Evolutionary conservation across 2,888 invertebrate species (phyloP).

Genomic region (Argyra leucocephala): DNA sequence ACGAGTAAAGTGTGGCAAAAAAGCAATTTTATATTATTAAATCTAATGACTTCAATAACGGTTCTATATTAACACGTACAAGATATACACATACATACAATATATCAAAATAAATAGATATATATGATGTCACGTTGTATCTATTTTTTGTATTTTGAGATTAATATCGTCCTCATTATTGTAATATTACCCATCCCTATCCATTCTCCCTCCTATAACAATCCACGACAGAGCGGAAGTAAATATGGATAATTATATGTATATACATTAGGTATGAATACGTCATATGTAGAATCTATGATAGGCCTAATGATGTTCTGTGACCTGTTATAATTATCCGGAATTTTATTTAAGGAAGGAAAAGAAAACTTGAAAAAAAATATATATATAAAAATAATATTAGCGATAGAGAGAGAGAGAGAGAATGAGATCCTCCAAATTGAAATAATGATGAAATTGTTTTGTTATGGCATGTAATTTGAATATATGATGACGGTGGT

Average conservation of each 20-base stretch:
- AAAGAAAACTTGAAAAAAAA: neutral
- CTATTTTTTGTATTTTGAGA: neutral
- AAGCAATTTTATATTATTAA: conserved; percentile 4
- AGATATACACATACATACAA: neutral
- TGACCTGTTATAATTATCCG: conserved; percentile 3
- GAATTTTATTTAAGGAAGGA: neutral
- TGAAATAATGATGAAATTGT: neutral
- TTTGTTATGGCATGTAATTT: no score
- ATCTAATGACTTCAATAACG: conserved; percentile 1
- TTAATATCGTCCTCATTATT: conserved; percentile 1
- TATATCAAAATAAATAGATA: neutral
- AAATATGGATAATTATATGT: neutral
- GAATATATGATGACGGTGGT: no score
- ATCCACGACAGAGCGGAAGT: neutral
- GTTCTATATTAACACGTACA: neutral
- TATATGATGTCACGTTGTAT: neutral
- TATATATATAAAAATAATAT: neutral
- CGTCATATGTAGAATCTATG: neutral
- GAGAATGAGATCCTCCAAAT: neutral
- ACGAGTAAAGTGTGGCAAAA: neutral
- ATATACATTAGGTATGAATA: neutral
- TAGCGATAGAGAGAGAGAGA: neutral
- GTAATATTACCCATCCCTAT: neutral
- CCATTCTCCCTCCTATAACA: neutral
- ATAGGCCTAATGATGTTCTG: conserved; percentile 2